A percentile compares a stretch with the other conserved stretches of the same genome.
Conservation (phyloP, 2,797 vertebrate genomes). For the Pogonophryne albipinna region DNA sequence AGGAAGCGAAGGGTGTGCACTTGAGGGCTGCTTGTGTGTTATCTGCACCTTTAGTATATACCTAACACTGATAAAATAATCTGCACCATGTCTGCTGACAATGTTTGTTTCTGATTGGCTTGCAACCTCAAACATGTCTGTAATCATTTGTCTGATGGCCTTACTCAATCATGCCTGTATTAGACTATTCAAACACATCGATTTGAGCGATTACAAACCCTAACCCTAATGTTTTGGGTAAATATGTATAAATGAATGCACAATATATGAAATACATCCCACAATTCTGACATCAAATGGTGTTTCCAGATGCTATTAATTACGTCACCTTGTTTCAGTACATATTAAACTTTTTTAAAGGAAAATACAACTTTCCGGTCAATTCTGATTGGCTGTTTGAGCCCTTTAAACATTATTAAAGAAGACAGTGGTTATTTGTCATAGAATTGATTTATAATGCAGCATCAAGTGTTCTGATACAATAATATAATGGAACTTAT, state of each 20-base stretch:
- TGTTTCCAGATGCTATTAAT: neutral
- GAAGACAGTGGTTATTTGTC: neutral
- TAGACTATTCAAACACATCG: no score
- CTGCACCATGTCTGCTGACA: neutral
- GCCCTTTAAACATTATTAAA: neutral
- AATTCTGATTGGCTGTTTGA: no score
- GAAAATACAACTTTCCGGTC: no score
- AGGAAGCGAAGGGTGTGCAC: conserved; percentile 5
- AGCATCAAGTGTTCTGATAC: neutral
- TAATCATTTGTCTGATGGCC: neutral
- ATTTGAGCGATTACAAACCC: no score
- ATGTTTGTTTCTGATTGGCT: neutral
- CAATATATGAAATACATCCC: neutral
- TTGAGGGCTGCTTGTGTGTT: conserved; percentile 3
- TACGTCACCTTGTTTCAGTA: no score
- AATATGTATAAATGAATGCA: neutral
- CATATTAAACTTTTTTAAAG: no score
- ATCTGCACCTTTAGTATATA: neutral
- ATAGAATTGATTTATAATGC: neutral
- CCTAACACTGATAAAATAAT: neutral
- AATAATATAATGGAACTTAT: neutral
- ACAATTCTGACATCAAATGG: neutral
- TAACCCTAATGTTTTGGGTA: neutral
- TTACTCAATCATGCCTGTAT: neutral
- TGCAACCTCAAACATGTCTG: neutral